These are phyloP conservation scores for Petrocephalus sullivani DNA, from an alignment of 2,797 vertebrate species.

Conservation along the genomic window DNA sequence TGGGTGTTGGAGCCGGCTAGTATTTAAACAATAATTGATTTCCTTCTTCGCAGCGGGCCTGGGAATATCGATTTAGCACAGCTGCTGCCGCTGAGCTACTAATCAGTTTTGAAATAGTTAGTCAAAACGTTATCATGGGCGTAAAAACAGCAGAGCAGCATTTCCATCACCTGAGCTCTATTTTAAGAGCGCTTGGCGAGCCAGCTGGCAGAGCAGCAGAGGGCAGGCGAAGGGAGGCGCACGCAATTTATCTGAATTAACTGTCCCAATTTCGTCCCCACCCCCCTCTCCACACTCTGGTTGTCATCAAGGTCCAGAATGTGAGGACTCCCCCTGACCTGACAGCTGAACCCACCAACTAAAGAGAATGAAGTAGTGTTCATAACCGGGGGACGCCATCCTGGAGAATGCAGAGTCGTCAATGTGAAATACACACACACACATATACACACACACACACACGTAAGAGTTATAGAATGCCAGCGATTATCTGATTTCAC, in stretches of 20 bases:
- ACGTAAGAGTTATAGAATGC: background rate
- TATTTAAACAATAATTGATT: slow-evolving; percentile 76
- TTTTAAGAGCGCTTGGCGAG: background rate
- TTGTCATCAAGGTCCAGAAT: background rate
- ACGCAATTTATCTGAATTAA: slow-evolving; percentile 16
- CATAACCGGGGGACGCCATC: background rate
- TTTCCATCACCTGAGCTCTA: slow-evolving; percentile 5
- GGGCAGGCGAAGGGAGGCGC: background rate
- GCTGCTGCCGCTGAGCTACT: slow-evolving; percentile 64
- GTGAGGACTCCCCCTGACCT: background rate
- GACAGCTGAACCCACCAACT: background rate
- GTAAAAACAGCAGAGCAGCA: slow-evolving; percentile 31
- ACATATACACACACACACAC: background rate
- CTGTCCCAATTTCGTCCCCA: background rate
- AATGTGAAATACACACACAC: background rate
- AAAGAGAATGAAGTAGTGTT: background rate
- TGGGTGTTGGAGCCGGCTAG: slow-evolving; percentile 38
- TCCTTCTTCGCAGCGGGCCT: slow-evolving; percentile 59
- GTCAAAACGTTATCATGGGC: slow-evolving; percentile 64
- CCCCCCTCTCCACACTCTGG: background rate
- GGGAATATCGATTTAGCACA: slow-evolving; percentile 71
- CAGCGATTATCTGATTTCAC: background rate
- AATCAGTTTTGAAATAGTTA: slow-evolving; percentile 65
- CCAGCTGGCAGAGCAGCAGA: background rate
- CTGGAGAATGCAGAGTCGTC: background rate